These are phyloP conservation scores for Sporophila hypoxantha DNA, from an alignment of 2,113 vertebrate species.

Conservation along the genomic window DNA sequence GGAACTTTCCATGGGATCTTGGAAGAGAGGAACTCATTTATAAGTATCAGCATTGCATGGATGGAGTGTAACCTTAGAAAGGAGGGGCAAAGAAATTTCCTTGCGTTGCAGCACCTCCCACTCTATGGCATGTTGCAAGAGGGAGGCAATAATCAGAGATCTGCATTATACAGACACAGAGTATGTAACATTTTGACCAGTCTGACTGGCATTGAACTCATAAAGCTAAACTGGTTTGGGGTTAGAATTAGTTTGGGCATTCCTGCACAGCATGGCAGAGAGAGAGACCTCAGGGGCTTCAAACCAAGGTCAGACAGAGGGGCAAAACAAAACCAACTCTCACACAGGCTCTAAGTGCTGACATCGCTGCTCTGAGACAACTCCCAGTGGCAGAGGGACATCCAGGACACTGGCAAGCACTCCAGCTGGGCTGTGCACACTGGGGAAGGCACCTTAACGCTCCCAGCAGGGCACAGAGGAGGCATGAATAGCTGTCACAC, in stretches of 20 bases:
- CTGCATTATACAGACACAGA: not conserved
- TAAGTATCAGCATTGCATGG: not conserved
- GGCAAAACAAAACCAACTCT: not conserved
- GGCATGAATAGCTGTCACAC: not conserved
- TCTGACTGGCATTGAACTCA: not conserved
- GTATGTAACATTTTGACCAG: not conserved
- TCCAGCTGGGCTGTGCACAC: not conserved
- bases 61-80: not conserved
- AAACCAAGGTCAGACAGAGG: not conserved
- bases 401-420: not conserved
- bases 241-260: not conserved
- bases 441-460: not conserved
- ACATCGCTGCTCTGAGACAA: not conserved
- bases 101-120: not conserved
- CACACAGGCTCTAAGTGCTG: rapidly evolving
- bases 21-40: not conserved
- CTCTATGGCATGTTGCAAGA: not conserved
- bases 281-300: not conserved
- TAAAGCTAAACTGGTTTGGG: not conserved
- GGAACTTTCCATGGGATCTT: not conserved
- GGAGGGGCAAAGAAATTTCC: not conserved
- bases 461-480: not conserved
- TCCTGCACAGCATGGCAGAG: not conserved
- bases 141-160: not conserved
- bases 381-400: not conserved